These are phyloP conservation scores for Caenorhabditis latens DNA, from an alignment of 1,140 invertebrate genomes.

Conservation along the genomic window DNA sequence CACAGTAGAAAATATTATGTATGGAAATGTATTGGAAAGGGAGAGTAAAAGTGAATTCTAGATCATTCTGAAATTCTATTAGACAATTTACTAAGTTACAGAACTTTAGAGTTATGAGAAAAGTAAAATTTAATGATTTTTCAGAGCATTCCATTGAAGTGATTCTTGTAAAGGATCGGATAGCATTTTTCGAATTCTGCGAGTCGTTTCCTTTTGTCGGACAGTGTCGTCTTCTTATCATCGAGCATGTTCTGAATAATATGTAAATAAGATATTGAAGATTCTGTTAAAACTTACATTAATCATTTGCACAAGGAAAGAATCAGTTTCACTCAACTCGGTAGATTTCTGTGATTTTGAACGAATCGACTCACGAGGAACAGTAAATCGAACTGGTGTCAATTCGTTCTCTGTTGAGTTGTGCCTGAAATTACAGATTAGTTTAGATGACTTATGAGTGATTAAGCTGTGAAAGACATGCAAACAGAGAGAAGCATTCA, in stretches of 20 bases:
- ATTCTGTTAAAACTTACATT: not conserved
- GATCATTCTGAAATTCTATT: not conserved
- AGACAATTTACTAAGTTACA: not conserved
- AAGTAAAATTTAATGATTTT: not conserved
- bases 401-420: not conserved
- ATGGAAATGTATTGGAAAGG: not conserved
- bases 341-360: no score
- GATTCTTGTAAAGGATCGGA: not conserved
- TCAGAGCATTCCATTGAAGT: not conserved
- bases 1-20: not conserved
- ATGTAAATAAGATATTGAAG: not conserved
- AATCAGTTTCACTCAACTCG: not conserved
- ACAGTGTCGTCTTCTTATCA: not conserved
- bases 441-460: not conserved
- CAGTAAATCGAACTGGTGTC: conserved; percentile 6
- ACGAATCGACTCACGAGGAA: not conserved
- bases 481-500: conserved; percentile 44
- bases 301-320: not conserved
- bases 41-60: not conserved
- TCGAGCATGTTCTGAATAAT: conserved; percentile 1
- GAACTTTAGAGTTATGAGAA: not conserved
- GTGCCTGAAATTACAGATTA: not conserved
- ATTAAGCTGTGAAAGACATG: not conserved
- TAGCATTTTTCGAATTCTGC: not conserved
- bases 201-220: not conserved